Conservation (phyloP, 2,797 vertebrate species). For the Helostoma temminkii region DNA sequence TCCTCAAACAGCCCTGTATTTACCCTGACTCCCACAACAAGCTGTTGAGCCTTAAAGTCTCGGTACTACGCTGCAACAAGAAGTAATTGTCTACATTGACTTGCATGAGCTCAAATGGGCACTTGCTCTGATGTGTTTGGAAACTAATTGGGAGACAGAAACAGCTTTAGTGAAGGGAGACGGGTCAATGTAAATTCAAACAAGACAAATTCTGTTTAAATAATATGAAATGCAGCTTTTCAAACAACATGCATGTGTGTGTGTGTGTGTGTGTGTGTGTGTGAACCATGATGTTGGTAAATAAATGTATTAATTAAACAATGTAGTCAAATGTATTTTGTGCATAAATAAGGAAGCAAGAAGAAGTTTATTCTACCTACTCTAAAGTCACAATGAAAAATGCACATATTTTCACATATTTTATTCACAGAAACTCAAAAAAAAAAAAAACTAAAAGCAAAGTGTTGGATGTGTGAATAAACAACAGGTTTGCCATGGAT, state of each 20-base stretch:
- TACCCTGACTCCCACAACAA: slow-evolving; percentile 57
- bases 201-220: slow-evolving; percentile 39
- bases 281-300: neutral
- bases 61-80: slow-evolving; percentile 45
- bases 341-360: neutral
- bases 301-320: slow-evolving; percentile 14
- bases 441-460: no score
- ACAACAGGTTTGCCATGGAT: no score
- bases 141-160: slow-evolving; percentile 58
- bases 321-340: slow-evolving; percentile 8
- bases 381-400: slow-evolving; percentile 13
- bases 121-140: slow-evolving; percentile 59
- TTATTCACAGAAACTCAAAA: no score
- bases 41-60: slow-evolving; percentile 64
- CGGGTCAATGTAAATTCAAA: slow-evolving; percentile 43
- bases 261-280: slow-evolving; percentile 22
- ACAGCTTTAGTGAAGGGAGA: slow-evolving; percentile 32
- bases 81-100: slow-evolving; percentile 57
- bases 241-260: neutral
- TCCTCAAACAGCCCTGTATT: slow-evolving; percentile 61
- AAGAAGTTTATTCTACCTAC: neutral
- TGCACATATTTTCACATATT: neutral
- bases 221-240: slow-evolving; percentile 18
- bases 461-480: no score
- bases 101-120: slow-evolving; percentile 56